phyloP scores from a whole-genome alignment of 2,888 invertebrate species.

The Carabus problematicus region DNA sequence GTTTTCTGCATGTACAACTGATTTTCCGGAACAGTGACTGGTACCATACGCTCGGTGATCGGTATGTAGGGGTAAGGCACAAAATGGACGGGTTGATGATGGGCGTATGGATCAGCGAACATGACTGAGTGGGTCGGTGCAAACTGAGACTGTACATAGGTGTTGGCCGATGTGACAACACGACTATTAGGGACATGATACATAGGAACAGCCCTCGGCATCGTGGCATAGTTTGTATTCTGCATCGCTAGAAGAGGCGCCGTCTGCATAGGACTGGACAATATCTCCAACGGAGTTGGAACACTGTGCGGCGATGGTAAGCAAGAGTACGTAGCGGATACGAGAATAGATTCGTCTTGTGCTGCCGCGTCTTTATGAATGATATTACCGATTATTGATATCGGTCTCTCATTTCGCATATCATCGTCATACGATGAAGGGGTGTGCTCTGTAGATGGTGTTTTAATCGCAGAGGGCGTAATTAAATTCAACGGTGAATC shows the following conservation, averaged over 20 bases:
- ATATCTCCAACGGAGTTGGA: slow-evolving; percentile 20
- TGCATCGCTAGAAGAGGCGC: slow-evolving; percentile 8
- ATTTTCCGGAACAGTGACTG: background rate
- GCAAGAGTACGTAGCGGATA: slow-evolving; percentile 21
- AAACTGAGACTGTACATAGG: too few relatives aligned
- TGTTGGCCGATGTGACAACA: too few relatives aligned
- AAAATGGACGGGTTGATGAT: slow-evolving; percentile 6
- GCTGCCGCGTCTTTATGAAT: slow-evolving; percentile 7
- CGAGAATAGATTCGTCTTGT: slow-evolving; percentile 8
- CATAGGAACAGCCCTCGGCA: background rate
- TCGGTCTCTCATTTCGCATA: slow-evolving; percentile 3
- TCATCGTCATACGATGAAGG: background rate
- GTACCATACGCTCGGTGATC: background rate
- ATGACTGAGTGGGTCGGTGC: slow-evolving; percentile 4
- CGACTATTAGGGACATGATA: background rate
- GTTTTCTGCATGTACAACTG: background rate
- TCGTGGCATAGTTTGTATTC: background rate
- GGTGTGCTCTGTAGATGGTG: background rate
- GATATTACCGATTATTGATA: slow-evolving; percentile 23
- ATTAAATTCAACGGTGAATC: slow-evolving; percentile 1
- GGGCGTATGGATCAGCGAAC: slow-evolving; percentile 1
- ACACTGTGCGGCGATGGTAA: slow-evolving; percentile 32
- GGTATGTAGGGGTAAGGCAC: slow-evolving; percentile 6
- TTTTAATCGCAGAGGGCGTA: background rate
- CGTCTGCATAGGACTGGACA: background rate